Percentiles rank a stretch among this genome's conserved stretches.
These are phyloP conservation scores for Dryobota labecula DNA, from an alignment of 2,888 invertebrate genomes.

Conservation along the genomic window DNA sequence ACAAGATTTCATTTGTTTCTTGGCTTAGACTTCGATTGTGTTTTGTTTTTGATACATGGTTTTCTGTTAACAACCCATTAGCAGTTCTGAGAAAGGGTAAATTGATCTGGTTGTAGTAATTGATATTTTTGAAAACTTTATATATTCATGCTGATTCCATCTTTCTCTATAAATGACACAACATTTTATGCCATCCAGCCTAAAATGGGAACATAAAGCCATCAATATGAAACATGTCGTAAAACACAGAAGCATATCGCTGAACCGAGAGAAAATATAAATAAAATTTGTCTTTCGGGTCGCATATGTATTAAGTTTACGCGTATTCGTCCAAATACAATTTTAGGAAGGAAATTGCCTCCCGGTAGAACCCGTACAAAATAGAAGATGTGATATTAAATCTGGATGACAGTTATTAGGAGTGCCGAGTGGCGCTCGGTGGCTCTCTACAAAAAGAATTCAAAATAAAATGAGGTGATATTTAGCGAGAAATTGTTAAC, in stretches of 20 bases:
- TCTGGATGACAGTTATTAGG: slow-evolving; percentile 89
- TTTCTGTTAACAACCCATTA: slow-evolving; percentile 4
- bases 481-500: slow-evolving; percentile 78
- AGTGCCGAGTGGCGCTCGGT: slow-evolving; percentile 77
- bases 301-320: slow-evolving; percentile 87
- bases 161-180: slow-evolving; percentile 33
- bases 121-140: slow-evolving; percentile 1
- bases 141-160: slow-evolving; percentile 24
- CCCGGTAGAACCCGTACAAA: slow-evolving; percentile 83
- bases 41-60: not conserved
- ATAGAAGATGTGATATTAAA: slow-evolving; percentile 89
- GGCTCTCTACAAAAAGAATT: slow-evolving; percentile 78
- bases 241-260: slow-evolving; percentile 76
- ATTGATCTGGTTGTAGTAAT: not conserved
- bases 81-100: not conserved
- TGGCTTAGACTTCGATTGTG: not conserved
- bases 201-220: slow-evolving; percentile 70
- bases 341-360: slow-evolving; percentile 89
- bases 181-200: slow-evolving; percentile 47
- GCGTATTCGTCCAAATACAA: slow-evolving; percentile 88
- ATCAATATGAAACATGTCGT: slow-evolving; percentile 81
- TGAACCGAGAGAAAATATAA: slow-evolving; percentile 79
- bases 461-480: slow-evolving; percentile 78
- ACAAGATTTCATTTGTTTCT: not conserved
- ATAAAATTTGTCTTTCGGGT: slow-evolving; percentile 87